A percentile compares a stretch with the other conserved stretches of the same genome.
These are phyloP conservation scores for Aleiodes alternator DNA, from an alignment of 2,888 invertebrate species.

Conservation along the genomic window DNA sequence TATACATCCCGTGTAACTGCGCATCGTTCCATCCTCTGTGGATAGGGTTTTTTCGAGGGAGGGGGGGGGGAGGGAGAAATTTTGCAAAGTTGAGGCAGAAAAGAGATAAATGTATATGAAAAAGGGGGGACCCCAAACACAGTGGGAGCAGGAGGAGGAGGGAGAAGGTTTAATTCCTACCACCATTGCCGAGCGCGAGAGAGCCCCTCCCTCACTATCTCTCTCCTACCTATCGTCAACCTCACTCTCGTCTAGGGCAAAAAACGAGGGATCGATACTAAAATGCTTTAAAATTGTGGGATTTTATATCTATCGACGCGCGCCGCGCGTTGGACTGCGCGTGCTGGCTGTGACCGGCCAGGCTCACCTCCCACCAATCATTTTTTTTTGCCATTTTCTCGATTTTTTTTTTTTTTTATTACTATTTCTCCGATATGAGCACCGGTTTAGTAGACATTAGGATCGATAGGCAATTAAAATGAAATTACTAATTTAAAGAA, in stretches of 20 bases:
- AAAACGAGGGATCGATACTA: slow-evolving; percentile 80
- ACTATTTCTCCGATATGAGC: slow-evolving; percentile 35
- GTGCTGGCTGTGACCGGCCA: slow-evolving; percentile 54
- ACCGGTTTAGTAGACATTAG: slow-evolving; percentile 32
- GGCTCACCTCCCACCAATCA: slow-evolving; percentile 45
- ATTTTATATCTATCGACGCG: slow-evolving; percentile 79
- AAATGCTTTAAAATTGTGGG: slow-evolving; percentile 81
- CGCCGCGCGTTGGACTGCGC: slow-evolving; percentile 58
- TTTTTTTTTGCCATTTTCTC: slow-evolving; percentile 30
- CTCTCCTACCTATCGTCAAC: slow-evolving; percentile 50
- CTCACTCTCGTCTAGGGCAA: slow-evolving; percentile 76
- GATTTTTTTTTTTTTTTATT: slow-evolving; percentile 34
- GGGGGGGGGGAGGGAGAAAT: neutral
- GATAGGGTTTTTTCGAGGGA: slow-evolving; percentile 48
- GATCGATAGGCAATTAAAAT: slow-evolving; percentile 27
- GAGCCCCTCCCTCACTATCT: slow-evolving; percentile 66
- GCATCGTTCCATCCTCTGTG: slow-evolving; percentile 57
- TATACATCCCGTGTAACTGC: slow-evolving; percentile 72
- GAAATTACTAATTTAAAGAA: slow-evolving; percentile 14
- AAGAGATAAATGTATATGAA: slow-evolving; percentile 50
- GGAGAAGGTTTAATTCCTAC: slow-evolving; percentile 66
- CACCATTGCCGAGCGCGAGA: slow-evolving; percentile 57
- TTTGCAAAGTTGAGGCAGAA: slow-evolving; percentile 41
- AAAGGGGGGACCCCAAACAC: slow-evolving; percentile 51
- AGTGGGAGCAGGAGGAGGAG: slow-evolving; percentile 27